These are phyloP conservation scores for Harpagus bidentatus DNA, from an alignment of 2,113 vertebrate genomes.

Conservation along the genomic window DNA sequence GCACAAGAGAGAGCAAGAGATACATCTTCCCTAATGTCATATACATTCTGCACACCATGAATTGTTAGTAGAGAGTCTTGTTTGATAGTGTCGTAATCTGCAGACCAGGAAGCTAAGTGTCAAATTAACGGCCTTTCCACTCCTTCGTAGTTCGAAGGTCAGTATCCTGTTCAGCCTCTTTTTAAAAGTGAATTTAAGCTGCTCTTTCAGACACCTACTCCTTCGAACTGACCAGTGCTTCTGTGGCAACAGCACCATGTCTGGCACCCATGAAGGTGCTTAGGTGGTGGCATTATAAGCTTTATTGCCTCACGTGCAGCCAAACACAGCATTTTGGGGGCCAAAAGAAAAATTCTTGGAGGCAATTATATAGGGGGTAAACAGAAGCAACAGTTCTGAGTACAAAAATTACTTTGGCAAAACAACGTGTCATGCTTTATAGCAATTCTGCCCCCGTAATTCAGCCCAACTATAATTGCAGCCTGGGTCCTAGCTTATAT, in stretches of 20 bases:
- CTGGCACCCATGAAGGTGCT: background rate
- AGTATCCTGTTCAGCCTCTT: background rate
- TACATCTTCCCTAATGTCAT: background rate
- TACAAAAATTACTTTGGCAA: background rate
- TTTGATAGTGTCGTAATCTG: background rate
- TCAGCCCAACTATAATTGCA: background rate
- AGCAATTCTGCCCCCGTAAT: background rate
- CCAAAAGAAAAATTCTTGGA: background rate
- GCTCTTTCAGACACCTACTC: background rate
- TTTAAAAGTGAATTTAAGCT: background rate
- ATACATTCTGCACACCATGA: background rate
- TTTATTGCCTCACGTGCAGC: background rate
- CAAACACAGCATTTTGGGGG: background rate
- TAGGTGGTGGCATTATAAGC: background rate
- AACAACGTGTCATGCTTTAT: accelerated
- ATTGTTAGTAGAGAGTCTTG: background rate
- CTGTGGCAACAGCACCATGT: accelerated
- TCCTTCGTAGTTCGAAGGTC: background rate
- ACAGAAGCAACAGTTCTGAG: background rate
- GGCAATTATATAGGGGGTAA: accelerated
- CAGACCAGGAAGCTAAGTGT: background rate
- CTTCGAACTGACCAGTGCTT: background rate
- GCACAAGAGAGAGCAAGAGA: background rate
- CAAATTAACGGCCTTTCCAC: background rate
- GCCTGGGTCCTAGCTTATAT: background rate